Evolutionary conservation across 2,797 vertebrate species (phyloP), one percentile per base, ranked within the genome.

Genomic region (Choloepus didactylus): DNA sequence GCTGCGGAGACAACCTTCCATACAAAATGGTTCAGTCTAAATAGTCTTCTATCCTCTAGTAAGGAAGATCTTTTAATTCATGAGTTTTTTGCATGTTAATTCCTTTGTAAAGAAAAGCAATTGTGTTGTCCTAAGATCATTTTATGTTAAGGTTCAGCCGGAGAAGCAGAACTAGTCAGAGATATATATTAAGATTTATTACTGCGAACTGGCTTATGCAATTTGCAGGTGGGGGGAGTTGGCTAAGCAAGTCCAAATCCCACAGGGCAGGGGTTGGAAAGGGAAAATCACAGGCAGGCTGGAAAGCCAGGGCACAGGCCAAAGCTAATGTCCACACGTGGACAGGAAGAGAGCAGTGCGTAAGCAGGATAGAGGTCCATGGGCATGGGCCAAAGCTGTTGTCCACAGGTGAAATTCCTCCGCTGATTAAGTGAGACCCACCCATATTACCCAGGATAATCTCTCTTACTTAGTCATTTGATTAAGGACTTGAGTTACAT

Each of bases 91-190:
- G 41, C n/a, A 31, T 87, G 16, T 59, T 77, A 77, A 81, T 76
- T 72, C 31, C n/a, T 51, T 77, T n/a, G 23, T 92, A 64, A 95
- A 88, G 51, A 73, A 89, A 89, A 93, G 25, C 31, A 84, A 14
- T 49, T 76, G 21, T 80, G n/a, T 90, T 64, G 5, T 66, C 66
- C 64, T 80, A 5, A 44, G 59, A 25, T 70, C 19, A 67, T 38
- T 56, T 19, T 77, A 62, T 49, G 51, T 79, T 27, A 91, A 46
- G 14, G 84, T 95, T 67, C 60, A 92, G 38, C 29, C 19, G 93
- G 51, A 95, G 73, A 95, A 73, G 21, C 29, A 66, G n/a, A 95
- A 91, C 51, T 69, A 41, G 9, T 38, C 67, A 72, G 21, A 75
- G 11, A 51, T 1, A 5, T 35, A 59, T 18, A 41, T 8, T 44